These are phyloP conservation scores for Neoniphon sammara DNA, from an alignment of 2,797 vertebrate genomes.

Conservation along the genomic window DNA sequence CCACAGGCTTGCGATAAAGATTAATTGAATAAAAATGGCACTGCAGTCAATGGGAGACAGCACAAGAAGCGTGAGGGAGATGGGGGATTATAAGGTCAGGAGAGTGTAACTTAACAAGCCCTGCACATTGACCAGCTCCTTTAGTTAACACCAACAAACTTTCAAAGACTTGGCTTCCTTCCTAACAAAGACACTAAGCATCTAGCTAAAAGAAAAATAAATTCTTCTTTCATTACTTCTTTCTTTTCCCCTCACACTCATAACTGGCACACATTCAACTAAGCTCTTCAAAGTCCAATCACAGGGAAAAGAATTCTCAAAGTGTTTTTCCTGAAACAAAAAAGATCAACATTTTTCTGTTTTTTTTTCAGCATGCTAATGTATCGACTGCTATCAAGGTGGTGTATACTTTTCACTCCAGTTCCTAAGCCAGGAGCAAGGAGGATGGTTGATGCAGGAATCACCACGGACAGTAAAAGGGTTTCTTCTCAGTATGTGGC, in stretches of 20 bases:
- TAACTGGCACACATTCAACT: conserved; percentile 17
- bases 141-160: conserved; percentile 55
- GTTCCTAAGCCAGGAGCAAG: conserved; percentile 3
- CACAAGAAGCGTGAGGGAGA: conserved; percentile 55
- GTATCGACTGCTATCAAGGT: conserved; percentile 15
- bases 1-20: conserved; percentile 70
- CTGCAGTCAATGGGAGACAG: conserved; percentile 53
- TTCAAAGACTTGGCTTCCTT: conserved; percentile 68
- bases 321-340: conserved; percentile 9
- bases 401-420: conserved; percentile 7
- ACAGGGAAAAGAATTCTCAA: conserved; percentile 30
- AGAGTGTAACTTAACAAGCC: conserved; percentile 53
- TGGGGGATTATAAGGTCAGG: conserved; percentile 63
- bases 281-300: conserved; percentile 44
- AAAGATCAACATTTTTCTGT: neutral
- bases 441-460: conserved; percentile 4
- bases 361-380: neutral
- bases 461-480: conserved; percentile 8
- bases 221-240: conserved; percentile 16
- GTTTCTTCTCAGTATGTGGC: conserved; percentile 17
- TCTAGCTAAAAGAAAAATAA: conserved; percentile 25
- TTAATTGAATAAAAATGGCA: conserved; percentile 74
- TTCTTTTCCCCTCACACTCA: neutral
- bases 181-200: conserved; percentile 55
- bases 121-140: conserved; percentile 59